Conservation (phyloP, 2,888 invertebrate species). For the Nebria salina region DNA sequence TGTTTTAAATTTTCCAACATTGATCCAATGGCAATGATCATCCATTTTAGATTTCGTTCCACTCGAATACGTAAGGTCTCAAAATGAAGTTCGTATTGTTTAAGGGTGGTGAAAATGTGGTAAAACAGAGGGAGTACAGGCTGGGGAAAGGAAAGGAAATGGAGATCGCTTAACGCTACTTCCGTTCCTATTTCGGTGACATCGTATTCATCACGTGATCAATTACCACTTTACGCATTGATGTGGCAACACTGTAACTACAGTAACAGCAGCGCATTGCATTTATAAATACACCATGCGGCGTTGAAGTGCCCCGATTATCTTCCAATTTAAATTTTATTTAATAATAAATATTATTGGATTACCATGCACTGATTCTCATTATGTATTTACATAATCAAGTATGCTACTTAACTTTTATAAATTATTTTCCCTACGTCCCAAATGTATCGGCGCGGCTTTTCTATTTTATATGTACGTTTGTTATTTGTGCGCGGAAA, state of each 20-base stretch:
- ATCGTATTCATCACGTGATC: constrained; percentile 45
- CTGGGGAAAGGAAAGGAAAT: constrained; percentile 15
- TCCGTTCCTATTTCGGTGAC: constrained; percentile 39
- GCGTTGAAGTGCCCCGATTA: constrained; percentile 16
- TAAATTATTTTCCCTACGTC: not conserved
- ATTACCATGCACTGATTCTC: not conserved
- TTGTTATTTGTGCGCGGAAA: no score
- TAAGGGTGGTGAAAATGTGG: constrained; percentile 3
- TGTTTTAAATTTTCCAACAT: constrained; percentile 37
- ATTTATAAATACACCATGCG: not conserved
- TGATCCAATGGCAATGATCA: constrained; percentile 37
- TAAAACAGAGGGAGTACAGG: not conserved
- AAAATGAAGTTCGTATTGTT: constrained; percentile 21
- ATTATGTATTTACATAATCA: not conserved
- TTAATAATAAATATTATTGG: constrained; percentile 38
- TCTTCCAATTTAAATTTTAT: constrained; percentile 44
- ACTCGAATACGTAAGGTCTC: constrained; percentile 13
- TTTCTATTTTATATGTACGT: no score
- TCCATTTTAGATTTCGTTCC: constrained; percentile 44
- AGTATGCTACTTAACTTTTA: not conserved
- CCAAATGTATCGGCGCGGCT: no score
- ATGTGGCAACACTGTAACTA: constrained; percentile 11
- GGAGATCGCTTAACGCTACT: constrained; percentile 43
- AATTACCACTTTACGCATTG: constrained; percentile 35
- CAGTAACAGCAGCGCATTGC: constrained; percentile 10